phyloP scores from a whole-genome alignment of 2,797 vertebrate genomes.

The Zenarchopterus dispar region DNA sequence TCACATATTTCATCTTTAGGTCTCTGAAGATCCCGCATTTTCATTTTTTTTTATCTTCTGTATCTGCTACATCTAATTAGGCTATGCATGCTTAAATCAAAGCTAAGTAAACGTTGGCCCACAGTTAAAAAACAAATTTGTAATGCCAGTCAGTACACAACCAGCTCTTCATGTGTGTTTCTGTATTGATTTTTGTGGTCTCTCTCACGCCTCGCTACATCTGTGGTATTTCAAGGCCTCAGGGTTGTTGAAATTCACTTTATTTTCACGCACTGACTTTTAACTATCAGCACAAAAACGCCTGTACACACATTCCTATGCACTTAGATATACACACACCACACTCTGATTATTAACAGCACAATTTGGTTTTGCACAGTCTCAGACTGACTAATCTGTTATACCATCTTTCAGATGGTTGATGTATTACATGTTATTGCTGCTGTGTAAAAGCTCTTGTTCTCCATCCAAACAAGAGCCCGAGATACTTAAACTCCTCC shows the following conservation, averaged over 20 bases:
- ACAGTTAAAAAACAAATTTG: constrained; percentile 14
- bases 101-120: constrained; percentile 42
- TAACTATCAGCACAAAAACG: constrained; percentile 17
- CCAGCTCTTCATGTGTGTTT: constrained; percentile 36
- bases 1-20: constrained; percentile 27
- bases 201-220: constrained; percentile 49
- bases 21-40: constrained; percentile 35
- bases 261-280: constrained; percentile 54
- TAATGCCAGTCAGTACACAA: constrained; percentile 38
- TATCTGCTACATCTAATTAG: constrained; percentile 15
- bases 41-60: constrained; percentile 12
- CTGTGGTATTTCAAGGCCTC: constrained; percentile 44
- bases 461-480: neutral
- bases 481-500: too few species aligned
- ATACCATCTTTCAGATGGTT: too few species aligned
- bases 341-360: neutral
- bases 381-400: neutral
- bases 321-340: neutral
- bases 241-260: constrained; percentile 46
- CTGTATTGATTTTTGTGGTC: constrained; percentile 54
- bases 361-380: neutral
- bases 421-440: neutral
- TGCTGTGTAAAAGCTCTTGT: too few species aligned
- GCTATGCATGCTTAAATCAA: constrained; percentile 33
- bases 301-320: neutral